phyloP scores from a whole-genome alignment of 2,797 vertebrate genomes.

The Pelodytes ibericus region DNA sequence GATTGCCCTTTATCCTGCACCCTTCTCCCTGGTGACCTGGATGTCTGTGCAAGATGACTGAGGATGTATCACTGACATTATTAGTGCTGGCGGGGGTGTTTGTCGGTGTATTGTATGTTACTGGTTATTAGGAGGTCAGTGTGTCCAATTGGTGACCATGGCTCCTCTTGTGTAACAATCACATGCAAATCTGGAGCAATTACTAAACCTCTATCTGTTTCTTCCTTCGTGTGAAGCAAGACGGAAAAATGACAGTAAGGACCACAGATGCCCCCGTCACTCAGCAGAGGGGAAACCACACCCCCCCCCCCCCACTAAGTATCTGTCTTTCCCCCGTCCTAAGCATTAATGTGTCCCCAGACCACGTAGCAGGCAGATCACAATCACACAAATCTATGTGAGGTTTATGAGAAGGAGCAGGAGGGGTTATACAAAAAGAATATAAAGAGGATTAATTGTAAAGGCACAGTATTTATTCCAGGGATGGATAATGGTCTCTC shows the following conservation, averaged over 20 bases:
- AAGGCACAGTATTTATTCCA: no score
- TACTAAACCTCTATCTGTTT: constrained; percentile 19
- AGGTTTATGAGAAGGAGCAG: no score
- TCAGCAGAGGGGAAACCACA: constrained; percentile 17
- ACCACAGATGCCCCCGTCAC: constrained; percentile 5
- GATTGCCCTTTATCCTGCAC: no score
- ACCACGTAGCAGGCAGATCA: not conserved
- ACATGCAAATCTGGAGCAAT: not conserved
- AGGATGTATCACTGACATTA: no score
- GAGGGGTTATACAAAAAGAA: no score
- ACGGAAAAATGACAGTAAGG: constrained; percentile 20
- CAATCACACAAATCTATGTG: not conserved
- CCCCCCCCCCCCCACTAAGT: not conserved
- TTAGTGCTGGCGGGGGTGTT: no score
- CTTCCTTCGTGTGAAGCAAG: constrained; percentile 14
- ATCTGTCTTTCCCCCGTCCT: constrained; percentile 5
- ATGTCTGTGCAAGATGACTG: no score
- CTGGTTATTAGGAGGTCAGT: not conserved
- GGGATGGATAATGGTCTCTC: no score
- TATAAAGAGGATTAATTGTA: no score
- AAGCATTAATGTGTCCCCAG: constrained; percentile 13
- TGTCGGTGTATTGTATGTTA: not conserved
- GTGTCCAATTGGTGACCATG: not conserved
- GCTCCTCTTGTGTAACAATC: not conserved
- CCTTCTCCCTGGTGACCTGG: no score